A percentile compares a stretch with the other conserved stretches of the same genome.
phyloP scores from a whole-genome alignment of 37 sponge, comb jelly and placozoan species.

The Crambe crambe region DNA sequence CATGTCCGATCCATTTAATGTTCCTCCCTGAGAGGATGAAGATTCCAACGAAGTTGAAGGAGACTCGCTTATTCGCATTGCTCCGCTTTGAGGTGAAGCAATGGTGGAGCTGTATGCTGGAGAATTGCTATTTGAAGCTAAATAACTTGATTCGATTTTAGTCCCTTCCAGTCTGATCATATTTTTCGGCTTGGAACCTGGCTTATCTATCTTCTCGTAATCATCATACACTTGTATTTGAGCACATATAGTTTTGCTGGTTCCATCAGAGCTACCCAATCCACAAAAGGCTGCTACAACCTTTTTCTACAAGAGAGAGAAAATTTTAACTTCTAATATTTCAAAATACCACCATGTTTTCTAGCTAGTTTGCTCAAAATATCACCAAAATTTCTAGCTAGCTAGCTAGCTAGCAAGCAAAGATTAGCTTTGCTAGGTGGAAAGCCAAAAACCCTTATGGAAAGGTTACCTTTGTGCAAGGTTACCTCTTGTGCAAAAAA shows the following conservation, averaged over 20 bases:
- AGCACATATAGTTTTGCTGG: not conserved
- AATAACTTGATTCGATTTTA: conserved; percentile 13
- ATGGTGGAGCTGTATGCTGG: conserved; percentile 5
- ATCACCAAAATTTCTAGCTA: no score
- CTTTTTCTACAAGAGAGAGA: conserved; percentile 16
- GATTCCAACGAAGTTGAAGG: not conserved
- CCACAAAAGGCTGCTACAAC: conserved; percentile 40
- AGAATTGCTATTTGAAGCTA: not conserved
- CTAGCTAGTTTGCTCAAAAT: no score
- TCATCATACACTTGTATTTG: conserved; percentile 31
- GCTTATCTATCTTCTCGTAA: conserved; percentile 25
- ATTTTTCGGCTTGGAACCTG: conserved; percentile 27
- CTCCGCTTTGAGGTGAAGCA: not conserved
- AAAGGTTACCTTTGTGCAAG: no score
- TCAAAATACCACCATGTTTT: no score
- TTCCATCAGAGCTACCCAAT: not conserved
- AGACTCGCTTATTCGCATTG: not conserved
- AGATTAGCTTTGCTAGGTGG: no score
- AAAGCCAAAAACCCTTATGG: no score
- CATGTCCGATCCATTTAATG: not conserved
- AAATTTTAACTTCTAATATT: no score
- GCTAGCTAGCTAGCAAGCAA: no score
- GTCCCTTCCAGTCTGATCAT: conserved; percentile 4
- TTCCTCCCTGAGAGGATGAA: not conserved
- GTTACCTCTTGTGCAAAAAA: no score